Evolutionary conservation across 1,140 invertebrate genomes (phyloP), one percentile per base, ranked within the genome.

Genomic region (Drosophila sturtevanti): DNA sequence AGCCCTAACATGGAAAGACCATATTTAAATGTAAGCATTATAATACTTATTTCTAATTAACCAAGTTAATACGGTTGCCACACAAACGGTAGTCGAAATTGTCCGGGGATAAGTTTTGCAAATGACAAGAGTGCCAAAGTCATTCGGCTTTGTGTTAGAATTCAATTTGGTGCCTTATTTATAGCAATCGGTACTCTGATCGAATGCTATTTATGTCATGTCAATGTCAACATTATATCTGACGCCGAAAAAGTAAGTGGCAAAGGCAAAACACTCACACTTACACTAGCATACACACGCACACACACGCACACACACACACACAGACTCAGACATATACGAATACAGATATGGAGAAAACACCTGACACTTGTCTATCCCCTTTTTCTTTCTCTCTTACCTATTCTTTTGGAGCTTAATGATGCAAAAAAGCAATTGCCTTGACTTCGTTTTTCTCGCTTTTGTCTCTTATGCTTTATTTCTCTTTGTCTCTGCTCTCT

Each of bases 381-480:
- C 24, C 5, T 4, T 3, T 31, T 55, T 34, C 10, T 16, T 9
- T 55, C 7, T 0, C 27, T 31, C 27, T n/a, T 34, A 21, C 41
- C 14, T 55, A n/a, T 54, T 54, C 22, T 54, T 54, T n/a, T 55
- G 14, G 22, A 10, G n/a, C 52, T 31, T 55, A 55, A 55, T 55
- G 52, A 55, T 27, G 52, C 52, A 27, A 55, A 16, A 27, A 31
- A 55, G 24, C 24, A 27, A 55, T 34, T 22, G 37, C 58, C 37
- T 61, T 61, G 38, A 22, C 35, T 31, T 27, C 27, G 18, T 24
- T 35, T 18, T 18, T 58, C 14, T 62, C 56, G 64, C 27, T 62
- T 44, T 31, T 63, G 69, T 74, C 73, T 73, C 65, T 34, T 55
- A 73, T 72, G 69, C 63, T 72, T 24, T 72, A 41, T 48, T 58